Base-by-base conservation (phyloP, 2,113 vertebrate species). In the Caretta caretta region DNA sequence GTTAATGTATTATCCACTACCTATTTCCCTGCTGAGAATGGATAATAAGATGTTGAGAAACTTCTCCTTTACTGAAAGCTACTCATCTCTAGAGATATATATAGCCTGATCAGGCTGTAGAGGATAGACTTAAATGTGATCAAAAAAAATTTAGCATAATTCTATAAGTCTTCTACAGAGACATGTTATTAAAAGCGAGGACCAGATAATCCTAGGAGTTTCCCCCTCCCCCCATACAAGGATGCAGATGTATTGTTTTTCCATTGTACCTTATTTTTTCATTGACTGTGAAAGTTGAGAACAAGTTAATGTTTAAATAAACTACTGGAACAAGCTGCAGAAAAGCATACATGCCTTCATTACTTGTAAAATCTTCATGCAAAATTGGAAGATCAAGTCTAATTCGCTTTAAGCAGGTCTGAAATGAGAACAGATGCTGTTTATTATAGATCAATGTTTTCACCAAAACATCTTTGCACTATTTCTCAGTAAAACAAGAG, bases 351-450 rank as follows among this genome's bases (percentile, higher is more conserved):
- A 97, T 96, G 98, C 98, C 98, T 91, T 98, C 97, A 12, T 98
- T 98, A 89, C 89, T 97, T 54, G 94, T 84, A 35, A 98, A 99
- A 81, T 99, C 99, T 62, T 99, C 98, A 29, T 99, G 98, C 56
- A 98, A 94, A 97, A 99, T 94, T 22, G 99, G 99, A 94, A 99
- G 99, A 97, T 99, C 99, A 93, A 99, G 98, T 56, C 99, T 98
- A 94, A 99, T 99, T 97, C 99, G 97, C 97, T 99, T 99, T 27
- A 99, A 98, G 97, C 99, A 99, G 5, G 99, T 99, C 99, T 99
- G 97, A 81, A 96, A 91, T 8, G 75, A 93, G 90, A 89, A 94
- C 22, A 80, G 22, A 86, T 86, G 29, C 17, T 31, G 50, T 69
- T 69, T 35, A 48, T n/a, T 69, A 50, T 17, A 49, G 25, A 3